Evolutionary conservation across 2,888 invertebrate species (phyloP), one percentile per base, ranked within the genome.

Genomic region (Tolmerus cingulatus): DNA sequence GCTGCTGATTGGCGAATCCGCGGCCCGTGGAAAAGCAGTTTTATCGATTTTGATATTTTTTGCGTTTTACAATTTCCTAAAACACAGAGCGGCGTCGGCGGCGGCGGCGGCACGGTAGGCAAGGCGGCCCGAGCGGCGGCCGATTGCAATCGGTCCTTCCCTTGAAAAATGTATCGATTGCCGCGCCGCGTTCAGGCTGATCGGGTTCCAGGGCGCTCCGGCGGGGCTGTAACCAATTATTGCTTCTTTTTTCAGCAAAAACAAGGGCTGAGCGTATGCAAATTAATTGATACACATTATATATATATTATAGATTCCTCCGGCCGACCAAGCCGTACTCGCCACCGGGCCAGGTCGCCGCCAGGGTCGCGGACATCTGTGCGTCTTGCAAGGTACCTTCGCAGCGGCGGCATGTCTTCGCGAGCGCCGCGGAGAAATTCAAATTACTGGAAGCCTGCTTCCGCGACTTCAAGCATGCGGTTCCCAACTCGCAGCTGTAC

Each of bases 401-500:
- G 14, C 91, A 93, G 12, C 85, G 87, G 0, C 89, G 90, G n/a
- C 87, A 91, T n/a, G 89, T 88, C 74, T 82, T 92, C 5, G 87
- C 87, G 0, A 90, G 90, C 46, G 87, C 91, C 4, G 90, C 88
- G 2, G 91, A 92, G 30, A 96, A 97, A 92, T 97, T 95, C 91
- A 93, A 94, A 46, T 92, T 98, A 9, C 93, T 98, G 4, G 93
- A 94, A 46, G 94, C 95, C 7, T 97, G 97, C 90, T 95, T 93
- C 89, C 93, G 95, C 76, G 95, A 95, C 91, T 96, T 98, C 88
- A 93, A 96, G 8, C 96, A 98, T 91, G 91, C 94, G 88, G 94
- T 98, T 14, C 97, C 98, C 0, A 98, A 97, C 93, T 97, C 97
- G 0, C 92, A 95, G 84, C 92, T 98, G n/a, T 95, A 95, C 90